Evolutionary conservation across 2,797 vertebrate genomes (phyloP).

Genomic region (Lophius americanus): DNA sequence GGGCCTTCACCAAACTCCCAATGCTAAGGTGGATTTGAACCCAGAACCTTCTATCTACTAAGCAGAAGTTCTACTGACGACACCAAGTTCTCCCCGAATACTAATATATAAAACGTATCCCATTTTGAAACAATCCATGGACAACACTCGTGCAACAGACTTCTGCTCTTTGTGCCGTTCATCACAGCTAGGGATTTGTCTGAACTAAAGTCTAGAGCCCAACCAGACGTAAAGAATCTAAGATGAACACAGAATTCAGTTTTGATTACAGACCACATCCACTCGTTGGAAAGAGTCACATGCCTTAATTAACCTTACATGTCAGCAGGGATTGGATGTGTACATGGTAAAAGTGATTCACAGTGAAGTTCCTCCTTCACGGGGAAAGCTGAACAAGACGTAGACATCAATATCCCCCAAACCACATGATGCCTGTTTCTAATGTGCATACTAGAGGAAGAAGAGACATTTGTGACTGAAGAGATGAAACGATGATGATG

Average conservation of each 20-base stretch:
- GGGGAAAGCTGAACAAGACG: conserved; percentile 14
- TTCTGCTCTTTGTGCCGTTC: neutral
- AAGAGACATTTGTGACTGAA: too few species aligned
- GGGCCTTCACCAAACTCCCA: too few species aligned
- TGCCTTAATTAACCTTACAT: neutral
- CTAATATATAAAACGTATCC: too few species aligned
- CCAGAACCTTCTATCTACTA: too few species aligned
- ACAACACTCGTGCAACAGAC: neutral
- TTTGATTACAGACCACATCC: neutral
- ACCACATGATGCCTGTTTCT: too few species aligned
- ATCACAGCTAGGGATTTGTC: neutral
- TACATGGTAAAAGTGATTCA: neutral
- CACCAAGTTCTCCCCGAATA: neutral
- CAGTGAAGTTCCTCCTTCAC: conserved; percentile 5
- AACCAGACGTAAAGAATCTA: neutral
- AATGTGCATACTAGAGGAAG: too few species aligned
- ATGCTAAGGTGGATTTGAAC: too few species aligned
- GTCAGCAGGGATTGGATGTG: neutral
- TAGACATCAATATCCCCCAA: too few species aligned
- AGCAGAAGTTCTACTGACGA: too few species aligned
- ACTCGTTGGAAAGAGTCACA: neutral
- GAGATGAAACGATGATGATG: too few species aligned
- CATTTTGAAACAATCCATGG: too few species aligned
- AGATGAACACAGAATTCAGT: neutral
- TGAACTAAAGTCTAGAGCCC: neutral